phyloP scores from a whole-genome alignment of 2,888 invertebrate genomes.

The Iphiclides podalirius region DNA sequence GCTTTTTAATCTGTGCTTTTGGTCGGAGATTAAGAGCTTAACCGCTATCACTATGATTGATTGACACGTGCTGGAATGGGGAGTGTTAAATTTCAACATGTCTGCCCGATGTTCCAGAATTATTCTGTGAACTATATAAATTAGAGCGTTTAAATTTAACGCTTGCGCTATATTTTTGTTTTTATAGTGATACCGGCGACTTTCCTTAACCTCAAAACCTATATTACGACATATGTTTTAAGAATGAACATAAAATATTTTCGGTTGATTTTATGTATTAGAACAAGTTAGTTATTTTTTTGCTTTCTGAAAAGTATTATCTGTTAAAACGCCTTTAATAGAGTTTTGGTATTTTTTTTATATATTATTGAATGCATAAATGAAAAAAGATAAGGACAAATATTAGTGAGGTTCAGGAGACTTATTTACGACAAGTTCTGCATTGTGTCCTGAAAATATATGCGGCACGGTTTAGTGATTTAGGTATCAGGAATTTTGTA shows the following conservation, averaged over 20 bases:
- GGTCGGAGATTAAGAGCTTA: conserved; percentile 31
- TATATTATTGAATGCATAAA: no score
- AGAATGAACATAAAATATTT: no score
- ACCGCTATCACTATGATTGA: conserved; percentile 42
- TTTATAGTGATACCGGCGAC: conserved; percentile 33
- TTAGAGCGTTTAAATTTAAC: conserved; percentile 27
- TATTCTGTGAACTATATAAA: conserved; percentile 25
- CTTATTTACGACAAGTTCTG: conserved; percentile 1
- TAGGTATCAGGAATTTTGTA: no score
- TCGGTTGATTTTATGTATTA: no score
- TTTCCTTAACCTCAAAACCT: conserved; percentile 60
- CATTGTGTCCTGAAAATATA: conserved; percentile 1
- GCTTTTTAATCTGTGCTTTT: conserved; percentile 41
- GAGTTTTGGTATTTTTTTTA: no score
- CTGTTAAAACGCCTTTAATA: no score
- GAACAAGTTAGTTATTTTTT: no score
- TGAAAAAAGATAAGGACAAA: no score
- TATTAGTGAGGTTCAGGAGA: no score
- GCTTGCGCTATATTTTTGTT: conserved; percentile 23
- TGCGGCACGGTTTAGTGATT: no score
- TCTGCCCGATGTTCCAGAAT: conserved; percentile 68
- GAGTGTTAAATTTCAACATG: conserved; percentile 73
- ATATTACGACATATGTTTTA: conserved; percentile 3
- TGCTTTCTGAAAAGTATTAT: no score
- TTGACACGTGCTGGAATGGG: conserved; percentile 58